phyloP scores from a whole-genome alignment of 2,113 vertebrate species.

The Psittacula cyanocephala region DNA sequence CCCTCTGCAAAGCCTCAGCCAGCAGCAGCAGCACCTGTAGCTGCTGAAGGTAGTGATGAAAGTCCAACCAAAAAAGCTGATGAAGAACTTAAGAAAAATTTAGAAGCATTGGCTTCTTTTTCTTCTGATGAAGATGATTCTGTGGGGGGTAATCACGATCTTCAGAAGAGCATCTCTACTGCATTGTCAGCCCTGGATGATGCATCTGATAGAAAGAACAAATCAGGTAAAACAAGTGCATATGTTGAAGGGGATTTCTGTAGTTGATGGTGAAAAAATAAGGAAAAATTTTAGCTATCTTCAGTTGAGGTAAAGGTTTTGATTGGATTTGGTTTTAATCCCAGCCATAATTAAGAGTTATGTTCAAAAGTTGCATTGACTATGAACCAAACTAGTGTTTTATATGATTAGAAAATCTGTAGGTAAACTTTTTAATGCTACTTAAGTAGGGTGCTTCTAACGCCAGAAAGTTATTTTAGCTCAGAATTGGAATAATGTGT shows the following conservation, averaged over 20 bases:
- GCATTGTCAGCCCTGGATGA: constrained; percentile 87
- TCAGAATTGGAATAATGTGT: background rate
- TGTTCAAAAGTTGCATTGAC: background rate
- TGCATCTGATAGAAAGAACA: constrained; percentile 84
- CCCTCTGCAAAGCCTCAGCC: constrained; percentile 75
- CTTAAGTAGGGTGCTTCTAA: background rate
- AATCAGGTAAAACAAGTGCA: constrained; percentile 77
- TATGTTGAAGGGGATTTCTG: background rate
- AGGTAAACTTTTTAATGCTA: background rate
- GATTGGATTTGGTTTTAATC: background rate
- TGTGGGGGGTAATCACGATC: constrained; percentile 86
- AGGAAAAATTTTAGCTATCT: background rate
- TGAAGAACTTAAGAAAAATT: constrained; percentile 88
- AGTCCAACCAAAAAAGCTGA: constrained; percentile 84
- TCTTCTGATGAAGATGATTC: constrained; percentile 97
- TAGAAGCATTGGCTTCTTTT: constrained; percentile 90
- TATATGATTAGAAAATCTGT: background rate
- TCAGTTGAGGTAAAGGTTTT: background rate
- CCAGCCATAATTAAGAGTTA: background rate
- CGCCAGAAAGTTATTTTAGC: background rate
- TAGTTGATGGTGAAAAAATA: background rate
- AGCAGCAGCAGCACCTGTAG: constrained; percentile 50
- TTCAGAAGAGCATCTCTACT: constrained; percentile 89
- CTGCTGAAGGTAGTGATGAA: constrained; percentile 71
- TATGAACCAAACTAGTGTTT: background rate